phyloP scores from a whole-genome alignment of 1,140 invertebrate genomes.

The Delia radicum region DNA sequence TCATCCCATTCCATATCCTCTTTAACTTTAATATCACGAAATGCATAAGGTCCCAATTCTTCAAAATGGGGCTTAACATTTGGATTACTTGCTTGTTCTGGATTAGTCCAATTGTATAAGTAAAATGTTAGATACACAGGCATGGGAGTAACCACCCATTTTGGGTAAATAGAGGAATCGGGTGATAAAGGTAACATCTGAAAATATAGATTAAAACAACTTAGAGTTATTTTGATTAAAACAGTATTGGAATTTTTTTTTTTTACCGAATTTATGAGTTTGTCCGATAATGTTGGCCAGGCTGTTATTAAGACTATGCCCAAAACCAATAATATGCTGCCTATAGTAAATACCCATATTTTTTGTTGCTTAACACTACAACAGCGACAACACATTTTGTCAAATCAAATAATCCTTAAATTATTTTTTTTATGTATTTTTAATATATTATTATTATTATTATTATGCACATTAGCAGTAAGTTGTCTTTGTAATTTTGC shows the following conservation, averaged over 20 bases:
- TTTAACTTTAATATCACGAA: conserved; percentile 61
- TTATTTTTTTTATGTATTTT: too few relatives aligned
- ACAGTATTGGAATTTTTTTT: too few relatives aligned
- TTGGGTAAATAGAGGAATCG: conserved; percentile 62
- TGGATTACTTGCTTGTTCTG: conserved; percentile 58
- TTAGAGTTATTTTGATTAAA: too few relatives aligned
- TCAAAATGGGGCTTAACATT: conserved; percentile 64
- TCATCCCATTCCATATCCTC: conserved; percentile 66
- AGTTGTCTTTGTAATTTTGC: too few relatives aligned
- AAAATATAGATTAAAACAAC: too few relatives aligned
- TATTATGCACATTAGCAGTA: too few relatives aligned
- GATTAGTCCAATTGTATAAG: conserved; percentile 82
- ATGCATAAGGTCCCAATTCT: conserved; percentile 67
- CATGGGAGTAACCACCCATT: conserved; percentile 73
- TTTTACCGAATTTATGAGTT: conserved; percentile 19
- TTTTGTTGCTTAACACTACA: conserved; percentile 47
- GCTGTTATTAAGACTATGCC: conserved; percentile 35
- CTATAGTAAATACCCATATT: conserved; percentile 43
- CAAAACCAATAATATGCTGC: conserved; percentile 29
- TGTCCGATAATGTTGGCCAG: conserved; percentile 38
- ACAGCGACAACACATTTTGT: conserved; percentile 44
- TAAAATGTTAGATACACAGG: conserved; percentile 74
- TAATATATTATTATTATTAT: too few relatives aligned
- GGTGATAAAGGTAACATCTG: conserved; percentile 63
- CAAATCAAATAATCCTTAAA: too few relatives aligned